Conservation (phyloP, 2,797 vertebrate species). For the Ataeniobius toweri region DNA sequence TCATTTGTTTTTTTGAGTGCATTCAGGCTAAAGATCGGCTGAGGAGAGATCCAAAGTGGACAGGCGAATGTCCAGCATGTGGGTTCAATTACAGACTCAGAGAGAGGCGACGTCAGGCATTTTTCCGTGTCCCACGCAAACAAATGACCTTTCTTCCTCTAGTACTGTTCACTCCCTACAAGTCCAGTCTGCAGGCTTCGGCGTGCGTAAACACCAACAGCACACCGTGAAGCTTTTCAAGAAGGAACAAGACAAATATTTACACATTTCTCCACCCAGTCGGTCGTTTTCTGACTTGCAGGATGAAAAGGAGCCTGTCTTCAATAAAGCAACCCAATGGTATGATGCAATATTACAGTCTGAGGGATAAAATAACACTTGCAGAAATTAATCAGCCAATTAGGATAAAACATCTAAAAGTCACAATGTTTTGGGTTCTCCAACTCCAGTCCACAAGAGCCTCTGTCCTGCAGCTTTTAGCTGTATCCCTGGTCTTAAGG, state of each 20-base stretch:
- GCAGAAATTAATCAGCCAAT: no score
- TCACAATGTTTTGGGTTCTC: not conserved
- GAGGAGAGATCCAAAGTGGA: not conserved
- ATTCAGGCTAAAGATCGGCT: not conserved
- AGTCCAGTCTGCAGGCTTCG: slow-evolving; percentile 14
- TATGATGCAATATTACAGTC: not conserved
- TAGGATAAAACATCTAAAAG: not conserved
- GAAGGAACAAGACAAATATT: slow-evolving; percentile 54
- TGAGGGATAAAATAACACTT: not conserved
- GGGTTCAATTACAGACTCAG: not conserved
- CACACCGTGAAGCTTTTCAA: slow-evolving; percentile 29
- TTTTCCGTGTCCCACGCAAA: slow-evolving; percentile 12
- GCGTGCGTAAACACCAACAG: slow-evolving; percentile 29
- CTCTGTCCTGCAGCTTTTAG: not conserved
- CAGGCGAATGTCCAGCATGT: not conserved
- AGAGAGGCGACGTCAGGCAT: slow-evolving; percentile 2
- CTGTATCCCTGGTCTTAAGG: not conserved
- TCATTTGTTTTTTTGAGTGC: not conserved
- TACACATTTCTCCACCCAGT: slow-evolving; percentile 37
- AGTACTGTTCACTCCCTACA: slow-evolving; percentile 29
- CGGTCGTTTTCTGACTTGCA: slow-evolving; percentile 2
- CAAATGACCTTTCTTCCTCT: slow-evolving; percentile 37
- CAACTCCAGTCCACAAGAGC: not conserved
- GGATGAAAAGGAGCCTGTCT: not conserved
- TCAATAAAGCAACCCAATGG: not conserved